These are phyloP conservation scores for Coenobita brevimanus DNA, from an alignment of 1,140 invertebrate species.

Conservation along the genomic window DNA sequence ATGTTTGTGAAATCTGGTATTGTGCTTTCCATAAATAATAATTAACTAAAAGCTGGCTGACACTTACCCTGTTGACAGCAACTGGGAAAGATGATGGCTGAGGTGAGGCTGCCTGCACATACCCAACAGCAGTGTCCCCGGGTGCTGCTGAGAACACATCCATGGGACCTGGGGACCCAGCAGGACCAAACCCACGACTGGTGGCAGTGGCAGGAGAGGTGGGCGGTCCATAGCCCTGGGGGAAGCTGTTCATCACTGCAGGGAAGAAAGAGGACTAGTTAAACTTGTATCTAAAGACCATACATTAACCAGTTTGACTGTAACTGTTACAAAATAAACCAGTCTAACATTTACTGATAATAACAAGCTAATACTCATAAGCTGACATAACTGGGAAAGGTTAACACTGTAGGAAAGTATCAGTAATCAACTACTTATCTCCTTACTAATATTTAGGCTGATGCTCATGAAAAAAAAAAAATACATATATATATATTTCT, in stretches of 20 bases:
- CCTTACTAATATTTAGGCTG: no score
- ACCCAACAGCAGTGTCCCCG: slow-evolving; percentile 79
- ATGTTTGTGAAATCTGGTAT: no score
- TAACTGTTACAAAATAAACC: no score
- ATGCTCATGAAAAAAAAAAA: no score
- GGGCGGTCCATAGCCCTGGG: slow-evolving; percentile 81
- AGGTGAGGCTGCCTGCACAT: slow-evolving; percentile 93
- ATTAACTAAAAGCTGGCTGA: neutral
- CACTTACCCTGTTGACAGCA: slow-evolving; percentile 66
- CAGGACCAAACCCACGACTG: slow-evolving; percentile 86
- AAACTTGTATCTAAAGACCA: neutral
- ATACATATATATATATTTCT: no score
- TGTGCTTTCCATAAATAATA: neutral
- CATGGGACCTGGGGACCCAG: slow-evolving; percentile 86
- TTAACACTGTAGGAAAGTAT: no score
- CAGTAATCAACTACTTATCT: no score
- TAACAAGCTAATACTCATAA: no score
- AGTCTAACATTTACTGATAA: neutral
- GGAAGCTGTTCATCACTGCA: slow-evolving; percentile 96
- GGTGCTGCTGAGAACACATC: slow-evolving; percentile 80
- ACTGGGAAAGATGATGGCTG: slow-evolving; percentile 88
- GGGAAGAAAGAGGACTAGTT: neutral
- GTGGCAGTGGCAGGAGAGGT: slow-evolving; percentile 79
- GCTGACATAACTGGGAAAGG: no score
- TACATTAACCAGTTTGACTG: no score